Evolutionary conservation across 2,797 vertebrate genomes (phyloP).

Genomic region (Adrianichthys oophorus): DNA sequence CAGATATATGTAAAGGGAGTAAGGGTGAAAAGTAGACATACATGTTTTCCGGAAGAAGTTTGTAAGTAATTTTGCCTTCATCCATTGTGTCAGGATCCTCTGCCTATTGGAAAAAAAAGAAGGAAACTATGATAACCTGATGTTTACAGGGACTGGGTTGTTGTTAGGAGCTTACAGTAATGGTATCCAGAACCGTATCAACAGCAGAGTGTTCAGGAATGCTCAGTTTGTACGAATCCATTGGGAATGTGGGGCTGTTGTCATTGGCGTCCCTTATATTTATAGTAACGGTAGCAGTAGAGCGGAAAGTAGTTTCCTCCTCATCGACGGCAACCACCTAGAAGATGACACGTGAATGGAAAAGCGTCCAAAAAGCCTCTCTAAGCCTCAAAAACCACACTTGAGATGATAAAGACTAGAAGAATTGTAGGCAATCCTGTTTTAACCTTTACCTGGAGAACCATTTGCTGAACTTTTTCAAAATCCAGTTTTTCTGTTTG

Average conservation of each 20-base stretch:
- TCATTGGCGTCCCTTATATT: conserved; percentile 86
- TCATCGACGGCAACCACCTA: conserved; percentile 87
- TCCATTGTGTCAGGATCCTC: conserved; percentile 83
- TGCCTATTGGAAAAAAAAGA: conserved; percentile 74
- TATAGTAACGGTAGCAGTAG: conserved; percentile 83
- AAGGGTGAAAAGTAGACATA: conserved; percentile 63
- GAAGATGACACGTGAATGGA: conserved; percentile 5
- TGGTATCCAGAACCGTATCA: conserved; percentile 64
- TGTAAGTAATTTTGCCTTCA: conserved; percentile 81
- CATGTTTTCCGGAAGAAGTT: conserved; percentile 85
- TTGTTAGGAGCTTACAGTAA: conserved; percentile 76
- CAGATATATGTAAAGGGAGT: neutral
- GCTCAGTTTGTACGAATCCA: conserved; percentile 65
- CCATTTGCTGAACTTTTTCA: conserved; percentile 74
- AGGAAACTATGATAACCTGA: neutral
- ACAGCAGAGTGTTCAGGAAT: conserved; percentile 79
- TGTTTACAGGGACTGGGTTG: too few relatives aligned
- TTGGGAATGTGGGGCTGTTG: conserved; percentile 81
- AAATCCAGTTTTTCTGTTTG: conserved; percentile 79
- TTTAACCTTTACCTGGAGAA: conserved; percentile 77
- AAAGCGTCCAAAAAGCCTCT: neutral
- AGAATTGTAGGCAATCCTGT: neutral
- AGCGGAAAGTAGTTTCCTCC: conserved; percentile 32
- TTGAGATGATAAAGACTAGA: neutral
- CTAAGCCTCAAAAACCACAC: neutral